phyloP scores from a whole-genome alignment of 2,113 vertebrate species.

The Boulengeromyrus knoepffleri region DNA sequence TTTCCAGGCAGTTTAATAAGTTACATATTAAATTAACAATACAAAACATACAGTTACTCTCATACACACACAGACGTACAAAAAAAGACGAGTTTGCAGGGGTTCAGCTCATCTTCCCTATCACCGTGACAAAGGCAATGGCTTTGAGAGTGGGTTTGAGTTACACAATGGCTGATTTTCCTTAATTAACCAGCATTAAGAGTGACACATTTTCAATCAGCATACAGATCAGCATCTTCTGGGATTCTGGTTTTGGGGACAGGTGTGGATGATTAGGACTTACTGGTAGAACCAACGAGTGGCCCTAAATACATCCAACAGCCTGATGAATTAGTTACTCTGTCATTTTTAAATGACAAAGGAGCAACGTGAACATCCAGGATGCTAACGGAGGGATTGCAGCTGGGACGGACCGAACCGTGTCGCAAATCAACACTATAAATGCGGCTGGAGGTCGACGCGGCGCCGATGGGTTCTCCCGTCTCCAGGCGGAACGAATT shows the following conservation, averaged over 20 bases:
- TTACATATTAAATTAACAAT: conserved; percentile 44
- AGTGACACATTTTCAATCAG: conserved; percentile 6
- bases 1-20: conserved; percentile 48
- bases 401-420: not conserved
- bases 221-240: conserved; percentile 11
- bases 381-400: not conserved
- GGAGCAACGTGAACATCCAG: not conserved
- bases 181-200: not conserved
- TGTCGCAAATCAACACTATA: not conserved
- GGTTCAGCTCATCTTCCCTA: not conserved
- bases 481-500: not conserved
- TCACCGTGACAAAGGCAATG: conserved; percentile 4
- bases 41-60: conserved; percentile 36
- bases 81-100: not conserved
- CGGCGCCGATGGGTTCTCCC: not conserved
- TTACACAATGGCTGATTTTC: conserved; percentile 16
- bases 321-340: not conserved
- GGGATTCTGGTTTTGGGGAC: conserved; percentile 4
- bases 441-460: not conserved
- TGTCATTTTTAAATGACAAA: not conserved
- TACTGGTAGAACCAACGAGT: not conserved
- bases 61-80: not conserved
- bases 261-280: not conserved
- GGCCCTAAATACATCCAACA: conserved; percentile 6
- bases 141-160: not conserved